Evolutionary conservation across 2,888 invertebrate genomes (phyloP).

Genomic region (Quadroppia sp.): DNA sequence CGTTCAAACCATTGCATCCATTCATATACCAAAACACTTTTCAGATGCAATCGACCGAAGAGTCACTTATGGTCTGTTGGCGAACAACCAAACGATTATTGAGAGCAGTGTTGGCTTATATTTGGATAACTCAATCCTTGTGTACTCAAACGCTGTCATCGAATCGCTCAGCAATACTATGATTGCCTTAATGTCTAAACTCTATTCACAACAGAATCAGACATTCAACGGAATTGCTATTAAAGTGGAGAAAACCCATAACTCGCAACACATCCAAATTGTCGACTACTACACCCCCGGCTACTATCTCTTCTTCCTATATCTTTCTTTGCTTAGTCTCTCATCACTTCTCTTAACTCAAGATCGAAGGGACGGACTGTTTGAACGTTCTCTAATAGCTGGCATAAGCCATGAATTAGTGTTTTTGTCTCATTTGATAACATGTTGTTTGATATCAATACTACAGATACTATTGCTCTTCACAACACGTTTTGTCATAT

Average conservation of each 20-base stretch:
- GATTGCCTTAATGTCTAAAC: background rate
- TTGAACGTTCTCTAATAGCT: conserved; percentile 40
- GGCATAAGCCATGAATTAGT: conserved; percentile 39
- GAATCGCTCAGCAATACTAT: conserved; percentile 35
- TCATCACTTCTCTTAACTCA: conserved; percentile 40
- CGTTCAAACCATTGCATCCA: conserved; percentile 2
- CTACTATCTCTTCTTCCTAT: conserved; percentile 38
- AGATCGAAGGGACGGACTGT: conserved; percentile 39
- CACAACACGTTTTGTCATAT: conserved; percentile 14
- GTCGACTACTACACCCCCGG: conserved; percentile 35
- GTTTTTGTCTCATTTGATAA: conserved; percentile 40
- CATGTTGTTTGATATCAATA: conserved; percentile 32
- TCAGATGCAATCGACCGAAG: conserved; percentile 18
- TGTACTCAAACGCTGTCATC: conserved; percentile 37
- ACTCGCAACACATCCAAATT: conserved; percentile 33
- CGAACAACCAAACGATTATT: conserved; percentile 25
- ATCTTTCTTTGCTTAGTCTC: conserved; percentile 37
- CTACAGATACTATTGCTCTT: conserved; percentile 38
- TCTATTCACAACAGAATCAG: conserved; percentile 10
- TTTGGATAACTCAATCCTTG: conserved; percentile 31
- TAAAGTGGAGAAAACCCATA: conserved; percentile 17
- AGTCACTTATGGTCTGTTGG: background rate
- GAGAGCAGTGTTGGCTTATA: conserved; percentile 14
- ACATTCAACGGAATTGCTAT: conserved; percentile 27
- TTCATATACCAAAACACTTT: conserved; percentile 24